Evolutionary conservation across 2,113 vertebrate species (phyloP), one percentile per base, ranked within the genome.

Genomic region (Pseudonaja textilis): DNA sequence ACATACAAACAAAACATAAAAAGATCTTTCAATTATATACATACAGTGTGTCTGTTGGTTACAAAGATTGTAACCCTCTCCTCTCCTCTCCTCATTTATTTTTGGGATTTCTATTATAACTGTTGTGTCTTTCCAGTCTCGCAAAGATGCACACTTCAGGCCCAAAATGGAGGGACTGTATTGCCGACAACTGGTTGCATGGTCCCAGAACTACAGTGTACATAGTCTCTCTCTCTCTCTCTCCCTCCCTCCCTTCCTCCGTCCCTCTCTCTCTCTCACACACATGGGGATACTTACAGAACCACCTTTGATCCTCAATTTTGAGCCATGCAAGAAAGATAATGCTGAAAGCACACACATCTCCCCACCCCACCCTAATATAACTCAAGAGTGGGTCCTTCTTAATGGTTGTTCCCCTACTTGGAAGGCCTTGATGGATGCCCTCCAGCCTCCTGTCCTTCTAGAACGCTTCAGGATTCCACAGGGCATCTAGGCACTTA

Each of bases 281-380:
- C 26, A 69, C 11, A 16, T 1, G n/a, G 2, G 16, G 34, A 39
- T 81, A 81, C 34, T 39, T 81, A 16, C 69, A 20, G 69, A 20
- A 20, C n/a, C 16, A 18, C n/a, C n/a, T 20, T 39, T 7, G 16
- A 39, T 20, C 6, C 69, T 81, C n/a, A 20, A 14, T 81, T 16
- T 34, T 39, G n/a, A 34, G 16, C n/a, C n/a, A 20, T 6, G 14
- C n/a, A 39, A 39, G 16, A 20, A 39, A 81, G 69, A 20, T 39
- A 26, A 39, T 39, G 5, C 16, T 39, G n/a, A 8, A 74, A 74
- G 64, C 5, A 18, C n/a, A 6, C 64, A 18, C 5, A 2, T 26
- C 26, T n/a, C 61, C 1, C 11, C 0, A 4, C 0, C 0, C 26
- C 42, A 42, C 3, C 4, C 29, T 11, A 39, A 20, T 8, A 81